Evolutionary conservation across 1,140 invertebrate species (phyloP).

Genomic region (Bathynomus jamesi): DNA sequence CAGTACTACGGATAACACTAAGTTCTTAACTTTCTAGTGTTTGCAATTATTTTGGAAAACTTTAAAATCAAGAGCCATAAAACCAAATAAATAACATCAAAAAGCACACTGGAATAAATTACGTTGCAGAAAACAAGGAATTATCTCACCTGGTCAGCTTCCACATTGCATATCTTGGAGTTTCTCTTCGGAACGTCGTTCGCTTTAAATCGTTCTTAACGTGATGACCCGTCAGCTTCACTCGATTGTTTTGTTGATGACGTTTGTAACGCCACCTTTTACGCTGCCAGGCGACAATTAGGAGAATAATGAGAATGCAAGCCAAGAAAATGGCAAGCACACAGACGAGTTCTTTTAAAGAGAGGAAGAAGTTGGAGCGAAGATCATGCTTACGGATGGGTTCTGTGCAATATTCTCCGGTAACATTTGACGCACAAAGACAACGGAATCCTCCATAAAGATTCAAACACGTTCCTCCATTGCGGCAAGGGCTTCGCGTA

Average conservation of each 20-base stretch:
- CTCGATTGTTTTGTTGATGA: constrained; percentile 30
- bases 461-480: constrained; percentile 76
- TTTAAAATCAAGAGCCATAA: too few relatives aligned
- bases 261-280: constrained; percentile 27
- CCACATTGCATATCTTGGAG: constrained; percentile 37
- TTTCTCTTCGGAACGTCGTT: constrained; percentile 30
- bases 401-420: constrained; percentile 64
- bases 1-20: too few relatives aligned
- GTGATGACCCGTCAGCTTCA: constrained; percentile 30
- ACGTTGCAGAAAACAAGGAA: constrained; percentile 2
- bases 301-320: constrained; percentile 27
- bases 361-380: constrained; percentile 23
- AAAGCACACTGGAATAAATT: too few relatives aligned
- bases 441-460: constrained; percentile 66
- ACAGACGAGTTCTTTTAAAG: constrained; percentile 22
- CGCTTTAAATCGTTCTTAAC: constrained; percentile 35
- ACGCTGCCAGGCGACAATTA: constrained; percentile 28
- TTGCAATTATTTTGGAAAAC: too few relatives aligned
- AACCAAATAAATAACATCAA: too few relatives aligned
- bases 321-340: constrained; percentile 28
- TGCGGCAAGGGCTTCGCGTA: constrained; percentile 37
- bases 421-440: constrained; percentile 60
- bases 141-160: constrained; percentile 34
- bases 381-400: not conserved
- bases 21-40: too few relatives aligned